Evolutionary conservation across 2,797 vertebrate genomes (phyloP), one percentile per base, ranked within the genome.

Genomic region (Sebastes alutus): DNA sequence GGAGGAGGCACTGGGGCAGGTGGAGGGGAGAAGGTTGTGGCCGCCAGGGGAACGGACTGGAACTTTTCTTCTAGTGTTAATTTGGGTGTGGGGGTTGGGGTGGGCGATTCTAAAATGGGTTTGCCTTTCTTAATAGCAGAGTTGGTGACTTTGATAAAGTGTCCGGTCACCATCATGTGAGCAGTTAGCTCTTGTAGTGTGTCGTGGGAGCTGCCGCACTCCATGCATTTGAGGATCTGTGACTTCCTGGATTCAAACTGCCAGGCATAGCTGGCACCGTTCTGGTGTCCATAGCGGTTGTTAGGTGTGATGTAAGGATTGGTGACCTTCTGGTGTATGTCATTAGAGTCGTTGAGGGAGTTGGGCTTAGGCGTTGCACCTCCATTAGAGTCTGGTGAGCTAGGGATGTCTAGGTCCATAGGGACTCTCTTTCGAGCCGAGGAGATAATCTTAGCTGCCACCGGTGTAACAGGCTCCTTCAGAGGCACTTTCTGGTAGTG

Each of bases 401-500:
- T 99, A 11, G 98, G 98, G 71, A 98, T 95, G 65, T 99, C 98
- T 65, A 98, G 95, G 52, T 99, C 99, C 83, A 98, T 95, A 0
- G 97, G 96, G 2, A 95, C 94, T 95, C 98, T 98, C 96, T 98
- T 99, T 75, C 98, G 96, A 68, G 97, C 92, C 4, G 97, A 97
- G 42, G 98, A 97, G 74, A 99, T 96, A 75, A 98, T 98, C 95
- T 99, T 99, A 87, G 98, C 97, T 87, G 97, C 94, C 81, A 99
- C 97, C 3, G 98, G 98, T 27, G 98, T 99, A 93, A 99, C 97
- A 7, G 99, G 99, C 93, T 99, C 99, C 95, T 99, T 99, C 93
- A 99, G 98, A 98, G 99, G 99, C 98, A 99, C 99, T 99, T 99
- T 99, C 96, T 99, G 99, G 97, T 99, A 99, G 96, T 99, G 99